These are phyloP conservation scores for Chydorus sphaericus DNA, from an alignment of 2,888 invertebrate genomes.

Conservation along the genomic window DNA sequence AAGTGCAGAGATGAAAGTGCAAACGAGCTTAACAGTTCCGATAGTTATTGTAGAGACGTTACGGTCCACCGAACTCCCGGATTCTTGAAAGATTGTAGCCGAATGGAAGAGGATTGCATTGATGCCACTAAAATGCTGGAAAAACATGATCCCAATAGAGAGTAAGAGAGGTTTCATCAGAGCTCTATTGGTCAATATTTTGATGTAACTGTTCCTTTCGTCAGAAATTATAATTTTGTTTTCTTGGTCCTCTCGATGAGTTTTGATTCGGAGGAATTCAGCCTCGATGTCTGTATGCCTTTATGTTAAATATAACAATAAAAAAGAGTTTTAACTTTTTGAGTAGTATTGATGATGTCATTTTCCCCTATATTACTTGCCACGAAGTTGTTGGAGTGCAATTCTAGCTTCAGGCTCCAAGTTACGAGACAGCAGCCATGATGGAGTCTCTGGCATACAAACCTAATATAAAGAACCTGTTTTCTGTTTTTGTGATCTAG, in stretches of 20 bases:
- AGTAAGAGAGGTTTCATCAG: constrained; percentile 15
- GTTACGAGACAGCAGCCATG: constrained; percentile 6
- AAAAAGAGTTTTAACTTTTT: not conserved
- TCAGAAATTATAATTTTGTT: too few relatives aligned
- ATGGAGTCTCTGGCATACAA: constrained; percentile 13
- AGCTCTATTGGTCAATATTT: constrained; percentile 41
- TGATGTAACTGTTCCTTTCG: constrained; percentile 19
- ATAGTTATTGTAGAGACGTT: constrained; percentile 15
- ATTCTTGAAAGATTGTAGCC: constrained; percentile 16
- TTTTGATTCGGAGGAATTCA: constrained; percentile 56
- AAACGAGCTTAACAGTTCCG: constrained; percentile 12
- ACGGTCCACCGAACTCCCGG: constrained; percentile 15
- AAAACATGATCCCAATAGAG: constrained; percentile 17
- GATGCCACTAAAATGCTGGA: constrained; percentile 18
- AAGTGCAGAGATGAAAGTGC: constrained; percentile 6
- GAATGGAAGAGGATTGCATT: constrained; percentile 17
- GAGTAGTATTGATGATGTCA: not conserved
- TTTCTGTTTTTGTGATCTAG: not conserved
- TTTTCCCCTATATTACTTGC: too few relatives aligned
- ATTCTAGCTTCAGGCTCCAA: constrained; percentile 48
- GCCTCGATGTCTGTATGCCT: constrained; percentile 52
- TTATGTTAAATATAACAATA: not conserved
- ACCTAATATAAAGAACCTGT: constrained; percentile 17
- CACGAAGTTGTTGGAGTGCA: constrained; percentile 68
- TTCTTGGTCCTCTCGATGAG: constrained; percentile 31